A percentile compares a stretch with the other conserved stretches of the same genome.
Conservation (phyloP, 2,797 vertebrate genomes). For the Labroides dimidiatus region DNA sequence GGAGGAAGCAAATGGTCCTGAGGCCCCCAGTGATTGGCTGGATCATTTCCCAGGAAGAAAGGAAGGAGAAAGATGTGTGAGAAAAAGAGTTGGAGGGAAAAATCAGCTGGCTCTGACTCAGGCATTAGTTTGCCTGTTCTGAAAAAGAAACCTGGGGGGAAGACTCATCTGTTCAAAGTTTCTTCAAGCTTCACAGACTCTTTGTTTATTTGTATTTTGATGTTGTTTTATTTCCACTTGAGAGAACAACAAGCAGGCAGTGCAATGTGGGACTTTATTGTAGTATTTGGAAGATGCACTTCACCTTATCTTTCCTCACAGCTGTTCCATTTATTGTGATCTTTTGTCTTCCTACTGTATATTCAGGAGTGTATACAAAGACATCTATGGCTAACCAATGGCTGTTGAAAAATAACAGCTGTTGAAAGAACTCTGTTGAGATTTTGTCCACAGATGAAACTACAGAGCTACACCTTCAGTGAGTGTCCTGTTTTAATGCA, state of each 20-base stretch:
- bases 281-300: too few species aligned
- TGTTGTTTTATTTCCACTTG: conserved; percentile 39
- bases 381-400: too few species aligned
- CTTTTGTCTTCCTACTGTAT: too few species aligned
- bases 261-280: neutral
- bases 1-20: conserved; percentile 64
- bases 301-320: too few species aligned
- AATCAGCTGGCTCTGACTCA: conserved; percentile 34
- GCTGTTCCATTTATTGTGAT: too few species aligned
- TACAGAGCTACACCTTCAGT: too few species aligned
- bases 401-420: too few species aligned
- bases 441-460: too few species aligned
- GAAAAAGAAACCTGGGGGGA: conserved; percentile 47
- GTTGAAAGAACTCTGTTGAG: too few species aligned
- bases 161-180: conserved; percentile 57
- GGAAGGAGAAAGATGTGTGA: conserved; percentile 25
- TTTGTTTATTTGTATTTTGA: conserved; percentile 38
- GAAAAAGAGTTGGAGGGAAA: conserved; percentile 16
- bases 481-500: too few species aligned
- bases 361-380: too few species aligned
- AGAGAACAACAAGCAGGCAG: conserved; percentile 12
- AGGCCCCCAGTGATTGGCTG: conserved; percentile 62
- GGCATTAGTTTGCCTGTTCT: conserved; percentile 36
- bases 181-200: conserved; percentile 33
- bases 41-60: conserved; percentile 63